phyloP scores from a whole-genome alignment of 2,113 vertebrate genomes.

The Indicator maculatus region DNA sequence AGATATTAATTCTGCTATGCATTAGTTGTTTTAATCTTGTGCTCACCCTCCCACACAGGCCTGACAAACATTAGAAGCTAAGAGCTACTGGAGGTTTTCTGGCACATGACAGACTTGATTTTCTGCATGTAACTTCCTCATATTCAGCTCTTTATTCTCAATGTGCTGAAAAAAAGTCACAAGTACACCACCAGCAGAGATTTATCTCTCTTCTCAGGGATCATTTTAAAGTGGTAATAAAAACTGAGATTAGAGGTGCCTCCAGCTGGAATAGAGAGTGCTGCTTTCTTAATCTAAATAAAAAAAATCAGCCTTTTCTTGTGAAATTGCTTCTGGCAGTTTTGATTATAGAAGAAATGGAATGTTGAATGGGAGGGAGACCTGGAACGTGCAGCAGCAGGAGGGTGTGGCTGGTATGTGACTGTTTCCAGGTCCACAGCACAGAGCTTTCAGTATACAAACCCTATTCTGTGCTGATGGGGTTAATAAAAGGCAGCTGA shows the following conservation, averaged over 20 bases:
- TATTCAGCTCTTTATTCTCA: not conserved
- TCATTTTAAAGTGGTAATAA: not conserved
- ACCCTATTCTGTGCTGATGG: not conserved
- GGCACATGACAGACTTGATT: not conserved
- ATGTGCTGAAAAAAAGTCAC: not conserved
- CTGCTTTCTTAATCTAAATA: not conserved
- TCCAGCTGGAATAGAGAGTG: not conserved
- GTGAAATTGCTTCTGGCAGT: not conserved
- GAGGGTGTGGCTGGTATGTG: not conserved
- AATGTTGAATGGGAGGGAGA: not conserved
- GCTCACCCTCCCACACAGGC: not conserved
- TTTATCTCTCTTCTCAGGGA: not conserved
- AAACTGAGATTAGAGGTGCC: not conserved
- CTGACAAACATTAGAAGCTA: not conserved
- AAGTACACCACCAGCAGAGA: not conserved
- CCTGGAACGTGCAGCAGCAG: not conserved
- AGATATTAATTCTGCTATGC: not conserved
- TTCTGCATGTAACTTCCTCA: not conserved
- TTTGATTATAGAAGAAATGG: not conserved
- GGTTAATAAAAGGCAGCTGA: not conserved
- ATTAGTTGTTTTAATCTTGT: not conserved
- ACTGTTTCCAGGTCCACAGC: accelerated
- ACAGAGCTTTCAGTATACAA: not conserved
- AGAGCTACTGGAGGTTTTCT: not conserved
- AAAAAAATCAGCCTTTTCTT: not conserved